phyloP scores from a whole-genome alignment of 92 coral and sea anemone genomes.

The Heliopora coerulea region DNA sequence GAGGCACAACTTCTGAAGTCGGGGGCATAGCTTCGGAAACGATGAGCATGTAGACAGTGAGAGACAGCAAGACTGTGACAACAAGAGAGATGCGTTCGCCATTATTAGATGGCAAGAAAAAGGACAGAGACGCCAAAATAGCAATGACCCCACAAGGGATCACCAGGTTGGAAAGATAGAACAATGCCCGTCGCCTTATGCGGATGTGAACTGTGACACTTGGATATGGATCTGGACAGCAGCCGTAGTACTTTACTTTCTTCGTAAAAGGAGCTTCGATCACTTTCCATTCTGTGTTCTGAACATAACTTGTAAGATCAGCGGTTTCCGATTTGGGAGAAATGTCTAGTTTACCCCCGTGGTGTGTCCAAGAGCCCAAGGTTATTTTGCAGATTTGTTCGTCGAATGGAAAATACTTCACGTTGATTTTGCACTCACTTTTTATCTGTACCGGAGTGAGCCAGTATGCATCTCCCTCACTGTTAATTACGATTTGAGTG shows the following conservation, averaged over 20 bases:
- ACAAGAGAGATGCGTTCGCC: slow-evolving; percentile 93
- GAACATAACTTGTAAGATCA: slow-evolving; percentile 68
- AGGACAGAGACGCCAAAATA: slow-evolving; percentile 66
- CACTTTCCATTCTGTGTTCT: slow-evolving; percentile 90
- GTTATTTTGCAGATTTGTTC: slow-evolving; percentile 74
- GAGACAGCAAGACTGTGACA: slow-evolving; percentile 79
- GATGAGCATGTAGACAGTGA: slow-evolving; percentile 87
- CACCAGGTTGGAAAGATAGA: slow-evolving; percentile 77
- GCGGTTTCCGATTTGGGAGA: slow-evolving; percentile 51
- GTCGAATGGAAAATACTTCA: slow-evolving; percentile 88
- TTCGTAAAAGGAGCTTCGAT: slow-evolving; percentile 63
- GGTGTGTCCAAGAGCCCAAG: slow-evolving; percentile 96
- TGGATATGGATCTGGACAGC: slow-evolving; percentile 84
- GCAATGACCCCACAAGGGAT: slow-evolving; percentile 82
- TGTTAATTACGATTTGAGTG: slow-evolving; percentile 71
- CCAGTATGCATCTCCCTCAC: slow-evolving; percentile 71
- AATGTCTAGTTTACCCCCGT: slow-evolving; percentile 67
- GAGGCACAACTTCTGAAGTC: slow-evolving; percentile 89
- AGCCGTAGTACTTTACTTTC: slow-evolving; percentile 68
- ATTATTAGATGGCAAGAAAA: slow-evolving; percentile 76
- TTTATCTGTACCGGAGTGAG: slow-evolving; percentile 88
- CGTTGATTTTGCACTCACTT: slow-evolving; percentile 92
- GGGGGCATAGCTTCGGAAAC: slow-evolving; percentile 86
- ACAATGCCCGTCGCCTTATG: slow-evolving; percentile 77
- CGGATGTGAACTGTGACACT: slow-evolving; percentile 66